A percentile compares a stretch with the other conserved stretches of the same genome.
Conservation (phyloP, 2,797 vertebrate species). For the Martes flavigula region DNA sequence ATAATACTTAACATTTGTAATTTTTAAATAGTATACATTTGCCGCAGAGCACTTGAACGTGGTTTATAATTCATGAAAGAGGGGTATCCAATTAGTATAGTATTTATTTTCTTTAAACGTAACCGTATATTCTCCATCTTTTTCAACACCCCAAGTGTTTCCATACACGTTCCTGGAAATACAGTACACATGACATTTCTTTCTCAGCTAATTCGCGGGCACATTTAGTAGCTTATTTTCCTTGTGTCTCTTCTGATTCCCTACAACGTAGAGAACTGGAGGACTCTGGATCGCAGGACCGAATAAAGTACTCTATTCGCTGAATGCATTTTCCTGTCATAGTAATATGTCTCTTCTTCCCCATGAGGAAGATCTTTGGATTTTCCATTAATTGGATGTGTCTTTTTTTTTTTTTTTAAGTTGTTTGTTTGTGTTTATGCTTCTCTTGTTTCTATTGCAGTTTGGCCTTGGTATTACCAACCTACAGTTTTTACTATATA, state of each 20-base stretch:
- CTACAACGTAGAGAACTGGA: background rate
- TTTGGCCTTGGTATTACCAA: constrained; percentile 96
- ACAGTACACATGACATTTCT: background rate
- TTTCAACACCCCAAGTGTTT: background rate
- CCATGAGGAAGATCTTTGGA: constrained; percentile 57
- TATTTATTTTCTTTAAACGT: background rate
- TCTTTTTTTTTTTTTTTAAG: constrained; percentile 51
- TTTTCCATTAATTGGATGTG: constrained; percentile 63
- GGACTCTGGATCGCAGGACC: background rate
- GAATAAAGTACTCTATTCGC: constrained; percentile 44
- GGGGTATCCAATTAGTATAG: background rate
- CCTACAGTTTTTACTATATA: constrained; percentile 98
- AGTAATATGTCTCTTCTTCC: constrained; percentile 58
- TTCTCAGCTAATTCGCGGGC: background rate
- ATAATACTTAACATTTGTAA: background rate
- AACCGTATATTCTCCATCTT: background rate
- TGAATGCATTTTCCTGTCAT: constrained; percentile 56
- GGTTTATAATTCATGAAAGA: background rate
- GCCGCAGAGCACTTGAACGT: background rate
- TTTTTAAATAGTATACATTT: background rate
- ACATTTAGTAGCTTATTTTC: background rate
- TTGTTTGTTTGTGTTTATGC: constrained; percentile 79
- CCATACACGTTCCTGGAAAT: background rate
- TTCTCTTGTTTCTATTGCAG: constrained; percentile 87
- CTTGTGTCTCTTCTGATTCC: background rate